Conservation (phyloP, 2,797 vertebrate species). For the Carduelis carduelis region DNA sequence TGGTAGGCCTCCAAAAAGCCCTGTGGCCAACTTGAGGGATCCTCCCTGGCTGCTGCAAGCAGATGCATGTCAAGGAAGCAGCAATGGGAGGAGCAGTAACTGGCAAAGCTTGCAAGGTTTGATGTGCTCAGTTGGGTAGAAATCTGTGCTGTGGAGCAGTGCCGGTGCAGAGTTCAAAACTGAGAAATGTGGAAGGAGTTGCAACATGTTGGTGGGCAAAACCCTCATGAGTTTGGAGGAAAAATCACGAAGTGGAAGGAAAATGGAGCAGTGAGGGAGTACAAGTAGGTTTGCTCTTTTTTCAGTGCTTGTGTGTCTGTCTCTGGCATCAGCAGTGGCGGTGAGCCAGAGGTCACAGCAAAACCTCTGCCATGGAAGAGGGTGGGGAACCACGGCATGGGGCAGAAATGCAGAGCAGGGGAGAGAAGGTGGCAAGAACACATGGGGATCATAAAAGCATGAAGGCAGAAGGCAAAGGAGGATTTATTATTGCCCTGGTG, state of each 20-base stretch:
- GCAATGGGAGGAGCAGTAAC: background rate
- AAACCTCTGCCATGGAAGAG: background rate
- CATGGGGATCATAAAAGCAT: background rate
- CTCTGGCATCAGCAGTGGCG: background rate
- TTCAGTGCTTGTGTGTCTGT: background rate
- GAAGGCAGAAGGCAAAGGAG: background rate
- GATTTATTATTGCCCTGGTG: background rate
- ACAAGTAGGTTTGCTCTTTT: background rate
- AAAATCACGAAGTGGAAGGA: background rate
- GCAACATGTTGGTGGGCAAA: background rate
- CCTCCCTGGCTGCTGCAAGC: background rate
- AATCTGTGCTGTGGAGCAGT: background rate
- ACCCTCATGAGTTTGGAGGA: background rate
- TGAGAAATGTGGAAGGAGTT: fast-evolving
- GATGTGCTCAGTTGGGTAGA: background rate
- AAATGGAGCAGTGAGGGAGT: background rate
- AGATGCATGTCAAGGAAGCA: background rate
- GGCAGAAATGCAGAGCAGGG: background rate
- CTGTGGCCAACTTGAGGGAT: background rate
- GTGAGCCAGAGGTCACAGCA: background rate
- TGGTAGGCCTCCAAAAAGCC: conserved; percentile 44
- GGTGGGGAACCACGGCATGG: fast-evolving
- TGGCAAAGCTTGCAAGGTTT: conserved; percentile 9
- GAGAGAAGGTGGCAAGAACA: background rate
- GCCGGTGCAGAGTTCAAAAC: background rate